These are phyloP conservation scores for Cheilosia soror DNA, from an alignment of 2,888 invertebrate genomes.

Conservation along the genomic window DNA sequence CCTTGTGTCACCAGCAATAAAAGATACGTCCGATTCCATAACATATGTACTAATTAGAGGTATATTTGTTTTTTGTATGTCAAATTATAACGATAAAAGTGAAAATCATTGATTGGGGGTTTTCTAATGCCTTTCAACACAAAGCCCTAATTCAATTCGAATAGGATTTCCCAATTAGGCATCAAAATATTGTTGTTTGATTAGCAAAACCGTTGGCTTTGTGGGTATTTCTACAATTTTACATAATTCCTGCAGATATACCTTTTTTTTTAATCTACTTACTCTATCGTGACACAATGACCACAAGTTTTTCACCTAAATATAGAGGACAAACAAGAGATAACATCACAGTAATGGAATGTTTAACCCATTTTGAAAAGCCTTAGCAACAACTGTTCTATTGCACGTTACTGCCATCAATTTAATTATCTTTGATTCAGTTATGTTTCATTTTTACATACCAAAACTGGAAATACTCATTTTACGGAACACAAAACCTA, in stretches of 20 bases:
- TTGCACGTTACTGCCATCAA: constrained; percentile 46
- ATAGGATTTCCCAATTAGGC: neutral
- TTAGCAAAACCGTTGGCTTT: neutral
- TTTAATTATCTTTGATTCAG: constrained; percentile 51
- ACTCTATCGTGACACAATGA: constrained; percentile 55
- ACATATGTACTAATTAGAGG: neutral
- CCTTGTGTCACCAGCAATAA: neutral
- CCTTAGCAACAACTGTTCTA: constrained; percentile 66
- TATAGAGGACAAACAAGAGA: constrained; percentile 62
- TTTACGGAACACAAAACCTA: constrained; percentile 12
- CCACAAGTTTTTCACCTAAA: constrained; percentile 52
- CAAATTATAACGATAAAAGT: constrained; percentile 6
- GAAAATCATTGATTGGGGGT: neutral
- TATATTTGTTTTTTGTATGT: neutral
- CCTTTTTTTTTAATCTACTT: constrained; percentile 30
- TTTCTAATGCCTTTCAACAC: too few species aligned
- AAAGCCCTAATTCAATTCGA: neutral
- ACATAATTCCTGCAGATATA: constrained; percentile 52
- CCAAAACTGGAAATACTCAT: constrained; percentile 41
- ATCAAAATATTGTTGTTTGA: neutral
- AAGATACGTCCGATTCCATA: neutral
- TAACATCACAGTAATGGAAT: constrained; percentile 63
- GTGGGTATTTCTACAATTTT: constrained; percentile 22
- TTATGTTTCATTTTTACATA: constrained; percentile 42
- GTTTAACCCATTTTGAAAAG: constrained; percentile 62